A percentile compares a stretch with the other conserved stretches of the same genome.
Conservation (phyloP, 1,140 invertebrate genomes). For the Calephelis nemesis region DNA sequence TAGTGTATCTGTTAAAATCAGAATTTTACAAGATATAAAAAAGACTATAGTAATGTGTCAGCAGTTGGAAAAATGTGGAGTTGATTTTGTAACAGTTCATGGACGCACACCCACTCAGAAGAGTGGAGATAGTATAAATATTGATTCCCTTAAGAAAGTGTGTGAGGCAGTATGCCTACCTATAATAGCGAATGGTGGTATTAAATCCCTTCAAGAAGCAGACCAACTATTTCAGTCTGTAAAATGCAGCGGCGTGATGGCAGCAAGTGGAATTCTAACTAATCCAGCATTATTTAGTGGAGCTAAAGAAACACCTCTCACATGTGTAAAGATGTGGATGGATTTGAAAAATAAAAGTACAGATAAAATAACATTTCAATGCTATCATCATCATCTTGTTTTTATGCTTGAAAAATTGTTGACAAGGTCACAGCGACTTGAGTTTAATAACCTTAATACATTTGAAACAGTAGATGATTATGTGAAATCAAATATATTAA, state of each 20-base stretch:
- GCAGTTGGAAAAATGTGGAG: slow-evolving; percentile 90
- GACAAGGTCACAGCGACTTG: slow-evolving; percentile 83
- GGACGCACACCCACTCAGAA: slow-evolving; percentile 92
- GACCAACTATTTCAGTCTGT: slow-evolving; percentile 82
- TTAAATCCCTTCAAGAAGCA: slow-evolving; percentile 87
- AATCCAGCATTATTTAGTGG: slow-evolving; percentile 95
- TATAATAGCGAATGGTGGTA: slow-evolving; percentile 94
- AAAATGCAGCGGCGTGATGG: slow-evolving; percentile 92
- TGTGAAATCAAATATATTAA: slow-evolving; percentile 79
- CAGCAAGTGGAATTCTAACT: slow-evolving; percentile 91
- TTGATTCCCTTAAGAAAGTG: slow-evolving; percentile 86
- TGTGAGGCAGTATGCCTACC: slow-evolving; percentile 87
- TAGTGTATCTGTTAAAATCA: slow-evolving; percentile 95
- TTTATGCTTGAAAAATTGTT: slow-evolving; percentile 94
- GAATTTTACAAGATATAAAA: slow-evolving; percentile 81
- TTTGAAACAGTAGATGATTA: slow-evolving; percentile 86
- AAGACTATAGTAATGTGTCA: slow-evolving; percentile 82
- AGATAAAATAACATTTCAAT: slow-evolving; percentile 84
- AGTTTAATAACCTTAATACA: slow-evolving; percentile 89
- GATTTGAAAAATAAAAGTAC: slow-evolving; percentile 81
- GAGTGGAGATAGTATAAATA: slow-evolving; percentile 87
- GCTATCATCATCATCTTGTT: slow-evolving; percentile 95
- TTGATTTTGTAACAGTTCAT: slow-evolving; percentile 94
- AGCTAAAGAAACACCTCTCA: slow-evolving; percentile 82
- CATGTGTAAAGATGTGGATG: slow-evolving; percentile 93